Evolutionary conservation across 1,140 invertebrate species (phyloP).

Genomic region (Drosophila santomea): DNA sequence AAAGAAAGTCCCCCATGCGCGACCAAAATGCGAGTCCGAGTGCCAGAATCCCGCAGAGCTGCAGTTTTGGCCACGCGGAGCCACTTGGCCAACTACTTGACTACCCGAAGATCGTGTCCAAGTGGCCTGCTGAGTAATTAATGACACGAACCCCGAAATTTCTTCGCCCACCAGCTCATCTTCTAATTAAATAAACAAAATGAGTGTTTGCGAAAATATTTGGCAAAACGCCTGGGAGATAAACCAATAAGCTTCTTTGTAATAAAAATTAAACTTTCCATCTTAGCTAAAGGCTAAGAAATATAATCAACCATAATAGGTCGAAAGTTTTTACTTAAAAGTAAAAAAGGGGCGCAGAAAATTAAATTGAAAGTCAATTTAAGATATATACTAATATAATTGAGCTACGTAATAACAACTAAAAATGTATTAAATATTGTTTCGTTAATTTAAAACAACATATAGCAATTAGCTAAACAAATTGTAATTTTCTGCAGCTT

Average conservation of each 20-base stretch:
- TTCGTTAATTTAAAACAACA: too few species aligned
- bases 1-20: slow-evolving; percentile 48
- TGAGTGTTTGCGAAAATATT: slow-evolving; percentile 31
- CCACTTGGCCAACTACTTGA: slow-evolving; percentile 43
- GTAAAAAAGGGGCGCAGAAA: too few species aligned
- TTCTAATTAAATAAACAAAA: slow-evolving; percentile 55
- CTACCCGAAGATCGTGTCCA: slow-evolving; percentile 47
- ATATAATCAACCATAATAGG: too few species aligned
- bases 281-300: slow-evolving; percentile 1
- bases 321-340: neutral
- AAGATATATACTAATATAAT: too few species aligned
- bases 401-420: too few species aligned
- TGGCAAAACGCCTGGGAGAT: slow-evolving; percentile 16
- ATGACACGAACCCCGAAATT: slow-evolving; percentile 32
- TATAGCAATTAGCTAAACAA: too few species aligned
- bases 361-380: too few species aligned
- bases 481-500: too few species aligned
- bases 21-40: slow-evolving; percentile 28
- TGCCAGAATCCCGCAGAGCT: slow-evolving; percentile 44
- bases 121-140: slow-evolving; percentile 52
- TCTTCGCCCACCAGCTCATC: slow-evolving; percentile 24
- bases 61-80: slow-evolving; percentile 20
- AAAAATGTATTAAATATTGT: neutral
- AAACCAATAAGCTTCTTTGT: slow-evolving; percentile 25
- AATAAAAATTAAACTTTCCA: slow-evolving; percentile 37